phyloP scores from a whole-genome alignment of 2,113 vertebrate genomes.

The Phyllostomus discolor region DNA sequence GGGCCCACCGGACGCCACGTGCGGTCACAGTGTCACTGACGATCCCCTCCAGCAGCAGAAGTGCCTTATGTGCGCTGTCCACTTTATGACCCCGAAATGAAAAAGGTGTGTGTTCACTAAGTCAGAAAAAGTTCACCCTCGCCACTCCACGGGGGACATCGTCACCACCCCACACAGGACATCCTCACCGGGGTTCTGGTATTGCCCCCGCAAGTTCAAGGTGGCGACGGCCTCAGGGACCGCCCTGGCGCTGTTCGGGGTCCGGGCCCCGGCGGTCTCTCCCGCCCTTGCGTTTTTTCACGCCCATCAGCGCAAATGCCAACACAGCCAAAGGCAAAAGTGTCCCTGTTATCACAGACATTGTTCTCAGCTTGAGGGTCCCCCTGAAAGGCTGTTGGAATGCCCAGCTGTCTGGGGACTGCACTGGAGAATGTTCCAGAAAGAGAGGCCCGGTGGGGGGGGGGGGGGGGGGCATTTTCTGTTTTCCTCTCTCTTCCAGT shows the following conservation, averaged over 20 bases:
- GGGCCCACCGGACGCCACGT: fast-evolving
- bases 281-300: neutral
- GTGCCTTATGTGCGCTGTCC: neutral
- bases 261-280: neutral
- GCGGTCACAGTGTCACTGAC: neutral
- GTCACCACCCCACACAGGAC: neutral
- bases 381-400: neutral
- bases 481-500: neutral
- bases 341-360: neutral
- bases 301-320: neutral
- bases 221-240: fast-evolving
- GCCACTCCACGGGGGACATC: neutral
- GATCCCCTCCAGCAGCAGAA: neutral
- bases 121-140: neutral
- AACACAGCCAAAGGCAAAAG: neutral
- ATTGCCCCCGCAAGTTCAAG: neutral
- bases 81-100: neutral
- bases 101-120: neutral
- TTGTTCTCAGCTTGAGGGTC: neutral
- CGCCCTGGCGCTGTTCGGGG: fast-evolving
- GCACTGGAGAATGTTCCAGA: neutral
- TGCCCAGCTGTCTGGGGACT: neutral
- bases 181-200: neutral
- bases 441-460: neutral
- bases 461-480: neutral